phyloP scores from a whole-genome alignment of 2,797 vertebrate species.

The Stomatorhinus walkeri region DNA sequence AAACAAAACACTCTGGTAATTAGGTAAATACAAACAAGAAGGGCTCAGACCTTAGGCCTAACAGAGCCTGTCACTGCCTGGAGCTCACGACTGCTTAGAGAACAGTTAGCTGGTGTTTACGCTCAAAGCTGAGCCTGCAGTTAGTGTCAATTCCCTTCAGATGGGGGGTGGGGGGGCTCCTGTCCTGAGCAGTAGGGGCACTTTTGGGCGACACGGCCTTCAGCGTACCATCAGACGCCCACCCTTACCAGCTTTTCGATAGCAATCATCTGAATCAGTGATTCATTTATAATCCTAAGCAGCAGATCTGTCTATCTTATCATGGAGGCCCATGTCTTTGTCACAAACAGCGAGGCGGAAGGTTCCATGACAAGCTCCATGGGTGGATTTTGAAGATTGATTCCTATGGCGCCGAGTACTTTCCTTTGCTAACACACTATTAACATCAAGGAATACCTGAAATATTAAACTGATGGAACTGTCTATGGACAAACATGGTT shows the following conservation, averaged over 20 bases:
- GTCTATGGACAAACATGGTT: background rate
- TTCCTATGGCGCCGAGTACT: background rate
- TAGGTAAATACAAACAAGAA: conserved; percentile 39
- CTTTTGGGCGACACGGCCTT: background rate
- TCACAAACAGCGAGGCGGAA: background rate
- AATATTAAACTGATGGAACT: background rate
- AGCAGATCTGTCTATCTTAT: background rate
- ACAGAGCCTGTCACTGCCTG: background rate
- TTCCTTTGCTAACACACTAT: background rate
- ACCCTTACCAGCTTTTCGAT: background rate
- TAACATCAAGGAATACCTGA: background rate
- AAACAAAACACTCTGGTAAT: conserved; percentile 50
- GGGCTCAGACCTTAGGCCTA: conserved; percentile 28
- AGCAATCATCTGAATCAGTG: background rate
- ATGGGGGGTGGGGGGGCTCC: conserved; percentile 16
- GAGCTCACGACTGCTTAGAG: background rate
- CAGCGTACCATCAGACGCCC: background rate
- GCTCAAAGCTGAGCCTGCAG: conserved; percentile 33
- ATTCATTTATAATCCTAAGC: background rate
- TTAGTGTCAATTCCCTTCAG: conserved; percentile 34
- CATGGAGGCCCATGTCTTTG: background rate
- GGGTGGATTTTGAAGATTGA: background rate
- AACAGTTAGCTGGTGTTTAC: conserved; percentile 24
- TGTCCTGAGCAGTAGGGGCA: conserved; percentile 17
- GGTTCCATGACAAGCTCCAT: background rate